Conservation (phyloP, 1,140 invertebrate genomes). For the Tenebrio molitor region DNA sequence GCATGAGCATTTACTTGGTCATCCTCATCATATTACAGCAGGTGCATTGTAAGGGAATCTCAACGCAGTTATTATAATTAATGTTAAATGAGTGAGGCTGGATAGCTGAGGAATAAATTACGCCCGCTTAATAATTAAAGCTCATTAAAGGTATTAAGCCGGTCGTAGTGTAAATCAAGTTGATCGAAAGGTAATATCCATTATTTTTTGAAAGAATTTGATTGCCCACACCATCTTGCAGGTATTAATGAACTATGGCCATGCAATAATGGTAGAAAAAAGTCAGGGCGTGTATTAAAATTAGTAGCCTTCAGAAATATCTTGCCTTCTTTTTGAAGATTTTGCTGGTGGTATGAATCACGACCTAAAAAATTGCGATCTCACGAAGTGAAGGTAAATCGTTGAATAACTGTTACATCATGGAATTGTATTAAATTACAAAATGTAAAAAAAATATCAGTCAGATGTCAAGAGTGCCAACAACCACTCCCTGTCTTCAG, state of each 20-base stretch:
- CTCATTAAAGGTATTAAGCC: not conserved
- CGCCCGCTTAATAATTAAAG: constrained; percentile 9
- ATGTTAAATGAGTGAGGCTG: not conserved
- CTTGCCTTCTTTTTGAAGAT: constrained; percentile 31
- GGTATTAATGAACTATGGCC: no score
- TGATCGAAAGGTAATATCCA: constrained; percentile 1
- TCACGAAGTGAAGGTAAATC: constrained; percentile 38
- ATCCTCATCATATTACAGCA: constrained; percentile 2
- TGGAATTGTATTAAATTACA: constrained; percentile 23
- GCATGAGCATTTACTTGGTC: no score
- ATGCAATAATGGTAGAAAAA: not conserved
- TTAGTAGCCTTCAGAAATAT: constrained; percentile 22
- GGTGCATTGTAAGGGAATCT: not conserved
- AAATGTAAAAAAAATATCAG: constrained; percentile 23
- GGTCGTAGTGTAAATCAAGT: constrained; percentile 9
- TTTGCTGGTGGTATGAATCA: constrained; percentile 30
- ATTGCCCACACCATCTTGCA: not conserved
- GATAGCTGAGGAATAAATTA: constrained; percentile 14
- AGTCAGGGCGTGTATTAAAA: constrained; percentile 17
- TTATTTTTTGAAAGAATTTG: constrained; percentile 4
- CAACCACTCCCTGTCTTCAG: constrained; percentile 1
- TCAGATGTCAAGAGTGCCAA: constrained; percentile 17
- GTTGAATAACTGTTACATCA: constrained; percentile 34
- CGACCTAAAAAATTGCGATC: constrained; percentile 16
- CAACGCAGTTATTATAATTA: constrained; percentile 4